Base-by-base conservation (phyloP, 2,888 invertebrate species). In the Parnassius glacialis region DNA sequence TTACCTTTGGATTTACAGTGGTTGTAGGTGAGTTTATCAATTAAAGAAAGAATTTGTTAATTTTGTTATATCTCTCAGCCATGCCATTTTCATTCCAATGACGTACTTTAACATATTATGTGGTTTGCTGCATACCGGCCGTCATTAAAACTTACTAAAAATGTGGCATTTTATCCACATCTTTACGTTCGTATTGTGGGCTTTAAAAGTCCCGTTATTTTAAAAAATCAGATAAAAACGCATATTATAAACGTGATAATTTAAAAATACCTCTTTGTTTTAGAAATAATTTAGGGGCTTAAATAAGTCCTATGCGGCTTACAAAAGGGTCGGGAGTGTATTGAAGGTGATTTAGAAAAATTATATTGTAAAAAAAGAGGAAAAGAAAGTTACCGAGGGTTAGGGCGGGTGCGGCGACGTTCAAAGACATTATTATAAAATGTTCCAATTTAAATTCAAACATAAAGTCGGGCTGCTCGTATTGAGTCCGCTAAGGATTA, bases 381-480 rank as follows among this genome's bases (percentile, higher is more conserved):
- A 78, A 76, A 81, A 80, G 79, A 82, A 74, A 75, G 73, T 74
- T 51, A 12, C 72, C 72, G 74, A 83, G 83, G 84, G 83, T 75
- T 72, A 70, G 74, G 74, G 72, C 69, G 74, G 73, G 74, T 63
- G 81, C 80, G 82, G 84, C 80, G 71, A 75, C 77, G 74, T 73
- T 78, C 80, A 81, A 84, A 83, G 82, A 79, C 81, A 83, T 86
- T 84, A 84, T 86, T 86, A 83, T 84, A 85, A 84, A 87, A 87
- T 83, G 80, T 85, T 83, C 80, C 81, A 85, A 86, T 88, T 86
- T 88, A 87, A 85, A 89, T 85, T 87, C 86, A 82, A 85, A 85
- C 79, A 79, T 81, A 82, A 87, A 83, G 70, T 75, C 68, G 72
- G 73, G 72, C 75, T 74, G 75, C 43, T 75, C 70, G 72, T 76